These are phyloP conservation scores for Morpho helenor DNA, from an alignment of 2,888 invertebrate genomes.

Conservation along the genomic window DNA sequence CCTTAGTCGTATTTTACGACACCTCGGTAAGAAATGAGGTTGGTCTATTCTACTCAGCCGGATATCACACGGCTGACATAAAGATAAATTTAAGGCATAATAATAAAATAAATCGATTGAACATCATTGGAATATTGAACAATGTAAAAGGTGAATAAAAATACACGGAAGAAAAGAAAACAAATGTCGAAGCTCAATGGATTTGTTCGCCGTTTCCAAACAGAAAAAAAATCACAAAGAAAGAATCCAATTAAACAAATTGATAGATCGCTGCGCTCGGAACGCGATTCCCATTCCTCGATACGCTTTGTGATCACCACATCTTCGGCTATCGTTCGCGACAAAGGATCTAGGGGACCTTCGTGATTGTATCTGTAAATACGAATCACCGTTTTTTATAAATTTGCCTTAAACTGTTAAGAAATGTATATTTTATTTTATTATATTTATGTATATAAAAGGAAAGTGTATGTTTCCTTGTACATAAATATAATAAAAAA, in stretches of 20 bases:
- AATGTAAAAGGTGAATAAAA: slow-evolving; percentile 30
- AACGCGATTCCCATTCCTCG: slow-evolving; percentile 42
- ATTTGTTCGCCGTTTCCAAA: slow-evolving; percentile 49
- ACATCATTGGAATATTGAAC: slow-evolving; percentile 28
- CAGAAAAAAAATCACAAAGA: slow-evolving; percentile 59
- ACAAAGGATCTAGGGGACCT: slow-evolving; percentile 53
- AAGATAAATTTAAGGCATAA: slow-evolving; percentile 7
- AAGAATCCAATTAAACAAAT: slow-evolving; percentile 73
- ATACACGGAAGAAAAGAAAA: slow-evolving; percentile 40
- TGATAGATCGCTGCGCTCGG: slow-evolving; percentile 58
- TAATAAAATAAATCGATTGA: slow-evolving; percentile 18
- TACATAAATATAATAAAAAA: too few relatives aligned
- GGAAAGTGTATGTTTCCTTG: too few relatives aligned
- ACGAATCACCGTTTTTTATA: slow-evolving; percentile 14
- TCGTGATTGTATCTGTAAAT: slow-evolving; percentile 35
- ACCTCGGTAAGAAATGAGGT: too few relatives aligned
- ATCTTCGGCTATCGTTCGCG: slow-evolving; percentile 54
- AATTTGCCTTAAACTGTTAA: neutral
- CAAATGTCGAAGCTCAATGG: slow-evolving; percentile 58
- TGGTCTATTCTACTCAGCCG: too few relatives aligned
- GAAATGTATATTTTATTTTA: too few relatives aligned
- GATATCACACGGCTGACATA: too few relatives aligned
- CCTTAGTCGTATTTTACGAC: too few relatives aligned
- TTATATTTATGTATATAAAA: too few relatives aligned
- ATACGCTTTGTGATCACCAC: slow-evolving; percentile 60